phyloP scores from a whole-genome alignment of 2,113 vertebrate genomes.

The Rhipidura dahli region DNA sequence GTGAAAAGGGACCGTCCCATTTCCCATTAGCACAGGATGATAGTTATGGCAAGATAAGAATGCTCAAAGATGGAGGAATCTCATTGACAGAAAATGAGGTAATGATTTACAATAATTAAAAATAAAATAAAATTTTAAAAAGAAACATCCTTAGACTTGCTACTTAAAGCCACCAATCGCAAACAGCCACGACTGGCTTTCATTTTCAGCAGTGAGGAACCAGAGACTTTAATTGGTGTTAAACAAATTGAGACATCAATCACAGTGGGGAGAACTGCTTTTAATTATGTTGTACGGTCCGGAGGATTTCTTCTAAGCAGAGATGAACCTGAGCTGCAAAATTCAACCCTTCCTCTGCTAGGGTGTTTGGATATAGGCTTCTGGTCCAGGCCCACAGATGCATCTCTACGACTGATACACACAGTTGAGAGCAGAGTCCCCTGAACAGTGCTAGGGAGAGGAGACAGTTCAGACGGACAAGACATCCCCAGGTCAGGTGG shows the following conservation, averaged over 20 bases:
- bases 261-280: constrained; percentile 63
- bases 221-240: constrained; percentile 56
- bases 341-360: constrained; percentile 65
- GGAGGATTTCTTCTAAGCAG: constrained; percentile 52
- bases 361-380: constrained; percentile 52
- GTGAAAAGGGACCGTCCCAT: constrained; percentile 77
- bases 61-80: constrained; percentile 69
- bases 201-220: constrained; percentile 55
- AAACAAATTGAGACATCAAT: constrained; percentile 59
- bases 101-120: constrained; percentile 80
- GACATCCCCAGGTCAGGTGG: constrained; percentile 49
- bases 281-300: constrained; percentile 42
- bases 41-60: constrained; percentile 72
- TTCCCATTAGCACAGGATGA: constrained; percentile 78
- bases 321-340: constrained; percentile 66
- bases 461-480: constrained; percentile 50
- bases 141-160: constrained; percentile 67
- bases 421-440: constrained; percentile 60
- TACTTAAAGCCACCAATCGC: constrained; percentile 76
- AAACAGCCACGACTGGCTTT: constrained; percentile 48
- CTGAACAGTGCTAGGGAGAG: constrained; percentile 62
- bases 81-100: constrained; percentile 75
- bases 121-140: constrained; percentile 59
- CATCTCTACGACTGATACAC: constrained; percentile 39
- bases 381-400: constrained; percentile 55